Evolutionary conservation across 2,113 vertebrate genomes (phyloP), one percentile per base, ranked within the genome.

Genomic region (Alosa alosa): DNA sequence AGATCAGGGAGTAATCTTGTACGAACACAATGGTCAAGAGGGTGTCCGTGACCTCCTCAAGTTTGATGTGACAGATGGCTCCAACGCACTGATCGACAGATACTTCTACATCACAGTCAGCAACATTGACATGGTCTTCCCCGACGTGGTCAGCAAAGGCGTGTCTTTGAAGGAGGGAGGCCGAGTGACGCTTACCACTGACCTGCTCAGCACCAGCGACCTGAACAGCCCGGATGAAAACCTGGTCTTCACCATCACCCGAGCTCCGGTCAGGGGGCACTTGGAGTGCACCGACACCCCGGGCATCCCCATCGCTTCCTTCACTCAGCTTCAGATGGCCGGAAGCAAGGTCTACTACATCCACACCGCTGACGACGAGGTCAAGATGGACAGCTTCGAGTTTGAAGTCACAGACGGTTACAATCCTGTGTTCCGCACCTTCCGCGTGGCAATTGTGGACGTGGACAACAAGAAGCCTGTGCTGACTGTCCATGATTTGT

Each of bases 381-480:
- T 97, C 25, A 99, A 98, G 92, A 98, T 97, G 97, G 98, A 99
- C 93, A 98, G 98, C 86, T 99, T 99, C 93, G 98, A 99, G 89
- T 99, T 99, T 90, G 96, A 99, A 88, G 97, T 98, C 82, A 99
- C 97, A 0, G 98, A 99, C 20, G 98, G 98, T 13, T 97, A 91
- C 90, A 99, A 99, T 86, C 97, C 97, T 0, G 96, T 99, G 83
- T 99, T 98, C 91, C 96, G 98, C 84, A 99, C 98, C 0, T 99
- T 99, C 90, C 94, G 97, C 39, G 96, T 99, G 91, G 97, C 96
- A 11, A 97, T 99, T 22, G 95, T 95, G 15, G 98, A 98, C 1
- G 96, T 99, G 22, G 98, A 99, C 93, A 99, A 99, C 88, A 99
- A 99, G 91, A 99, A 98, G 85, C 97, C 98, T 0, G 95, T 99